Conservation (phyloP, 92 coral and sea anemone genomes). For the Ricordea florida region DNA sequence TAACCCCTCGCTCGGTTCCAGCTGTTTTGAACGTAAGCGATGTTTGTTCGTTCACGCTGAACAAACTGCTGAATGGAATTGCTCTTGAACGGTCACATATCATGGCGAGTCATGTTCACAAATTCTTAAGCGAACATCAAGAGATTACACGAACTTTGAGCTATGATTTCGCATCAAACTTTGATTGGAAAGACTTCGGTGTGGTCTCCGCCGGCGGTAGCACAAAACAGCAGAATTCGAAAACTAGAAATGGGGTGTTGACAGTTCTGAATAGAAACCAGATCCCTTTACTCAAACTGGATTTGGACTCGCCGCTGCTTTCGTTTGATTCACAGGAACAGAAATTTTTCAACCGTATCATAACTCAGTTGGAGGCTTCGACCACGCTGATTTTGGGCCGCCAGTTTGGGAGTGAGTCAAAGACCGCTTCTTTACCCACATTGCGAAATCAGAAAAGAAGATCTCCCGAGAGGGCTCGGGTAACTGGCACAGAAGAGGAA, state of each 20-base stretch:
- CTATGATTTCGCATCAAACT: conserved; percentile 43
- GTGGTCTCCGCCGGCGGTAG: conserved; percentile 15
- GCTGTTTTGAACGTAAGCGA: conserved; percentile 9
- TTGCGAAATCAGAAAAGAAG: neutral
- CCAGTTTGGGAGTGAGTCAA: conserved; percentile 8
- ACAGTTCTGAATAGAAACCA: conserved; percentile 42
- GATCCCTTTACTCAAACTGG: conserved; percentile 54
- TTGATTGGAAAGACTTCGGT: conserved; percentile 75
- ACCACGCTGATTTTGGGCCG: conserved; percentile 59
- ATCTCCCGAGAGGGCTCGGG: neutral
- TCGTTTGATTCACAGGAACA: conserved; percentile 69
- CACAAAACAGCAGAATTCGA: neutral
- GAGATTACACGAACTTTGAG: conserved; percentile 60
- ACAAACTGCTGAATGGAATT: conserved; percentile 69
- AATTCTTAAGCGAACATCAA: conserved; percentile 59
- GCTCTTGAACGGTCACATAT: conserved; percentile 68
- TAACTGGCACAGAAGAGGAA: neutral
- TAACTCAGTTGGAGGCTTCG: conserved; percentile 66
- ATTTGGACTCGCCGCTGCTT: conserved; percentile 51
- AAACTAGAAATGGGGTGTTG: conserved; percentile 56
- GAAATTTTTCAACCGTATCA: conserved; percentile 61
- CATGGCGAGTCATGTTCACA: conserved; percentile 56
- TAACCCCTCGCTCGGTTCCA: neutral
- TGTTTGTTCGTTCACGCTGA: conserved; percentile 61
- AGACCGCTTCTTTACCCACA: conserved; percentile 2